Evolutionary conservation across 2,113 vertebrate genomes (phyloP).

Genomic region (Anhinga anhinga): DNA sequence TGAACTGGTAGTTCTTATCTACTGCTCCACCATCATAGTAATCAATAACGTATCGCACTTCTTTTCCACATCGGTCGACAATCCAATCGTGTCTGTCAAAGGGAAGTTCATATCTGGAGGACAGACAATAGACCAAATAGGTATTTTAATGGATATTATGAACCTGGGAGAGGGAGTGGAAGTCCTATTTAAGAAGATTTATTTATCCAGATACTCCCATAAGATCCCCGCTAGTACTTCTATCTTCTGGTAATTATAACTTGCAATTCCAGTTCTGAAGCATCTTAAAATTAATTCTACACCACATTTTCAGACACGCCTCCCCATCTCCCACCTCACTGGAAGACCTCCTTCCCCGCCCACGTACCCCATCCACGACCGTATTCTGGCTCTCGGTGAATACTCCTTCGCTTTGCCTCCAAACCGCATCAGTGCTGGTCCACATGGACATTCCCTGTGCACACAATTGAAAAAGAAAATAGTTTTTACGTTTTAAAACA

Average conservation of each 20-base stretch:
- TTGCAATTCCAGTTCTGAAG: neutral
- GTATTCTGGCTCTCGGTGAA: conserved; percentile 90
- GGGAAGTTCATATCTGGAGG: conserved; percentile 88
- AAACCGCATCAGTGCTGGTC: conserved; percentile 87
- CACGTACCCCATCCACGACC: conserved; percentile 94
- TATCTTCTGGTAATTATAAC: neutral
- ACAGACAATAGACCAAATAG: neutral
- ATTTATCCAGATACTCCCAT: neutral
- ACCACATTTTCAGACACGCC: neutral
- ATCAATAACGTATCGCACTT: conserved; percentile 93
- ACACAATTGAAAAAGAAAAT: neutral
- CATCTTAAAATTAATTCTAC: neutral
- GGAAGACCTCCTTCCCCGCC: neutral
- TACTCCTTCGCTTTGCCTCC: conserved; percentile 92
- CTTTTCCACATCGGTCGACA: conserved; percentile 89
- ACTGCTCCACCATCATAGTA: conserved; percentile 92
- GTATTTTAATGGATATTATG: neutral
- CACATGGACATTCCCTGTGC: conserved; percentile 92
- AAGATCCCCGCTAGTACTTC: neutral
- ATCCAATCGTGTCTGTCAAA: conserved; percentile 97
- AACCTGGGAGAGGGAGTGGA: neutral
- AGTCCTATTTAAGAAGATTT: neutral
- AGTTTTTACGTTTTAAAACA: neutral
- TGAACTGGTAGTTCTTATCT: conserved; percentile 87
- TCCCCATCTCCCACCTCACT: neutral